Base-by-base conservation (phyloP, 2,888 invertebrate species). In the Nomada fabriciana region DNA sequence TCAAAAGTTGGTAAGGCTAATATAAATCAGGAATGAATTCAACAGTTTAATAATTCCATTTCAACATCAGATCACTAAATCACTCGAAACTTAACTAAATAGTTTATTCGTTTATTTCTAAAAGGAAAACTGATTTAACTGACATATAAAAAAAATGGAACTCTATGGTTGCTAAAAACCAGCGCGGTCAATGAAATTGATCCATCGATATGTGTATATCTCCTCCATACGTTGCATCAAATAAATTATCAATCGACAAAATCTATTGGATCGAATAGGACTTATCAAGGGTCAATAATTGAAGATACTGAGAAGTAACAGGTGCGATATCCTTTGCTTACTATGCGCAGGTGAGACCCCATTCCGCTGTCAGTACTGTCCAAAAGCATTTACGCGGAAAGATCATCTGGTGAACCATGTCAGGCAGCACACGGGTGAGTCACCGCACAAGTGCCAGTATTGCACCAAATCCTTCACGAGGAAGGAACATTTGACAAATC, bases 381-480 rank as follows among this genome's bases (percentile, higher is more conserved):
- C 97, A 79, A 97, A 97, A 94, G 97, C 97, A 63, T 97, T 97
- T 94, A 97, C 97, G 10, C 95, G 97, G 91, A 97, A 97, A 94
- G 97, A 97, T 93, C 97, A 97, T 93, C 95, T 97, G 92, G 96
- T 96, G 83, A 96, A 96, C 93, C 96, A 96, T 92, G 96, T 96
- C 43, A 94, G 96, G 42, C 96, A 96, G 89, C 96, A 97, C 93
- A 96, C 96, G 60, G 97, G 97, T 80, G 97, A 97, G 94, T 96
- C 97, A 29, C 97, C 97, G 36, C 96, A 97, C 94, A 96, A 96
- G 93, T 97, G 97, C 93, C 96, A 96, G 85, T 97, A 95, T 94
- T 97, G 97, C 94, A 96, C 97, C 76, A 97, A 97, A 93, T 96
- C 97, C 75, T 97, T 97, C 94, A 97, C 97, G 43, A 95, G 97